Base-by-base conservation (phyloP, 2,113 vertebrate species). In the Neopipo cinnamomea region DNA sequence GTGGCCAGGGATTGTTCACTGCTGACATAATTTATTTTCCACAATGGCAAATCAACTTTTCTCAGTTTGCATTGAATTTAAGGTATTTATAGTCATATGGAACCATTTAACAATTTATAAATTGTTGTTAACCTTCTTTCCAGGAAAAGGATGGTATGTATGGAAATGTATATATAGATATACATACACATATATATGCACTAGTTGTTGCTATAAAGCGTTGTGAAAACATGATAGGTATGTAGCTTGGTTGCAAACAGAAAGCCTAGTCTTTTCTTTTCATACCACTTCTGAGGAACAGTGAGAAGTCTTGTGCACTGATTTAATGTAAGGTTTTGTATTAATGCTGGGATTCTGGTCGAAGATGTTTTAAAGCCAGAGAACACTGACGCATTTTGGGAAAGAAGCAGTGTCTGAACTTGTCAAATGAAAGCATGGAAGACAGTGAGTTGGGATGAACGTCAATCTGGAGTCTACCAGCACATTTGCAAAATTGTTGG, bases 331-430 rank as follows among this genome's bases (percentile, higher is more conserved):
- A 61, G 50, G 21, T 31, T 82, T 77, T 76, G 9, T 74, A 17
- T 49, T 79, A 80, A n/a, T 55, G 47, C 17, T 63, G 56, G 63
- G 33, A 42, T 93, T 88, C 55, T 83, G 39, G 35, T 85, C 62
- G 42, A 53, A 75, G 76, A 12, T 3, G 1, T 33, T 87, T 59
- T 68, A 37, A 91, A 89, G 63, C 30, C 46, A 74, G 88, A 83
- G 71, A 28, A 91, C 30, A 35, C 14, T 42, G 89, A 88, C 2
- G 9, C 18, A 12, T 70, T 88, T 92, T 31, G 67, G 46, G 25
- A 42, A 74, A 88, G 67, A 53, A 67, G 23, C n/a, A 25, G 14
- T 35, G 53, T n/a, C 88, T 90, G 72, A 90, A 74, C 72, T 94
- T 94, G 90, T 91, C 50, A 74, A 80, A 88, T 73, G 30, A 85